Evolutionary conservation across 2,888 invertebrate genomes (phyloP).

Genomic region (Ophion ventricosus): DNA sequence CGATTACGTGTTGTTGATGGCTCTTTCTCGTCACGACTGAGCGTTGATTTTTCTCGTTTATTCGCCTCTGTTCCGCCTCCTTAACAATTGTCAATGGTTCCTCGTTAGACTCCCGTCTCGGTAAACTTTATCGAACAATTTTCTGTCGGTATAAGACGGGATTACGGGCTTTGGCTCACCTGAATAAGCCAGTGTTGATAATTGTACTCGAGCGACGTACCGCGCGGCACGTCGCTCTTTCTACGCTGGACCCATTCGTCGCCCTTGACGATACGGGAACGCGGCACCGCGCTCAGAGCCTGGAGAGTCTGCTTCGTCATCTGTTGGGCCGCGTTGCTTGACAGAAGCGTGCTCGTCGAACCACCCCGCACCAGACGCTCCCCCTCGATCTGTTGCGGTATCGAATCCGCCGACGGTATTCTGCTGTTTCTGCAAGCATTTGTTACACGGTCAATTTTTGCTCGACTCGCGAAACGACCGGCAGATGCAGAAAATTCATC

Average conservation of each 20-base stretch:
- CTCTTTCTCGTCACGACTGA: conserved; percentile 76
- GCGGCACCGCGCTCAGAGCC: conserved; percentile 91
- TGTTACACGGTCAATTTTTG: not conserved
- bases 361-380: conserved; percentile 83
- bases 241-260: conserved; percentile 89
- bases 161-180: conserved; percentile 81
- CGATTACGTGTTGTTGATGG: conserved; percentile 82
- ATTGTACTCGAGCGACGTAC: conserved; percentile 84
- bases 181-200: conserved; percentile 97
- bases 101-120: not conserved
- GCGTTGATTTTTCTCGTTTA: conserved; percentile 87
- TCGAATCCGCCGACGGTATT: conserved; percentile 86
- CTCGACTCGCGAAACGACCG: too few relatives aligned
- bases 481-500: not conserved
- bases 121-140: not conserved
- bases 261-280: conserved; percentile 89
- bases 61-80: conserved; percentile 95
- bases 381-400: conserved; percentile 84
- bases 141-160: not conserved
- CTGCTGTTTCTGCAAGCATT: conserved; percentile 84
- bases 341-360: conserved; percentile 75
- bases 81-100: conserved; percentile 79
- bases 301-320: conserved; percentile 90
- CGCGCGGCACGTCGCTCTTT: conserved; percentile 83
- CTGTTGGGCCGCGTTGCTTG: conserved; percentile 84